A percentile compares a stretch with the other conserved stretches of the same genome.
phyloP scores from a whole-genome alignment of 2,888 invertebrate genomes.

The Pimpla rufipes region DNA sequence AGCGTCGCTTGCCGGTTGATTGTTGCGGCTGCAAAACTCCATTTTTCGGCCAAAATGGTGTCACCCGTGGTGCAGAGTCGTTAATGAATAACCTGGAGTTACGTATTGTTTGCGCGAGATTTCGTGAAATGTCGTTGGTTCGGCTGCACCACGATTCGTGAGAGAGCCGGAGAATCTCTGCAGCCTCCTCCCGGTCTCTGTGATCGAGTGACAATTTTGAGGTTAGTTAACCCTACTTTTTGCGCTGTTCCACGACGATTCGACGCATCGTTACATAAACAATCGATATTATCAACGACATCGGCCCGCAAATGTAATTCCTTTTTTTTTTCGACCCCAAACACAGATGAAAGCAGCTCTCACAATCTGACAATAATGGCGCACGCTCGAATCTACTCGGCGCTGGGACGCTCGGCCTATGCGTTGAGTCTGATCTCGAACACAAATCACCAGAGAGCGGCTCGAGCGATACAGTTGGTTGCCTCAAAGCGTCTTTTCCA shows the following conservation, averaged over 20 bases:
- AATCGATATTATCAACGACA: conserved; percentile 1
- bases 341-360: not conserved
- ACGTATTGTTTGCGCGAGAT: not conserved
- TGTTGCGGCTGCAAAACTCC: not conserved
- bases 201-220: conserved; percentile 16
- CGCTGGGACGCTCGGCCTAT: conserved; percentile 9
- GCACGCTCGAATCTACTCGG: conserved; percentile 30
- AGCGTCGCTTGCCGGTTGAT: not conserved
- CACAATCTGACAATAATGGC: not conserved
- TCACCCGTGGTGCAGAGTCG: conserved; percentile 38
- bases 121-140: not conserved
- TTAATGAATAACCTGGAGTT: conserved; percentile 10
- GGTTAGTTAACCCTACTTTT: conserved; percentile 33
- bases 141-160: not conserved
- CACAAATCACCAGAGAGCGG: not conserved
- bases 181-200: not conserved
- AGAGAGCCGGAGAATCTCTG: not conserved
- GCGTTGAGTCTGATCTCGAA: not conserved
- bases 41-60: conserved; percentile 56
- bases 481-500: conserved; percentile 13
- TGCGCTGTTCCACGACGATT: not conserved
- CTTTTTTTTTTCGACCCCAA: no score
- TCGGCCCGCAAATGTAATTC: not conserved
- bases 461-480: not conserved
- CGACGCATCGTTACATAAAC: conserved; percentile 29